These are phyloP conservation scores for Batillaria attramentaria DNA, from an alignment of 1,140 invertebrate species.

Conservation along the genomic window DNA sequence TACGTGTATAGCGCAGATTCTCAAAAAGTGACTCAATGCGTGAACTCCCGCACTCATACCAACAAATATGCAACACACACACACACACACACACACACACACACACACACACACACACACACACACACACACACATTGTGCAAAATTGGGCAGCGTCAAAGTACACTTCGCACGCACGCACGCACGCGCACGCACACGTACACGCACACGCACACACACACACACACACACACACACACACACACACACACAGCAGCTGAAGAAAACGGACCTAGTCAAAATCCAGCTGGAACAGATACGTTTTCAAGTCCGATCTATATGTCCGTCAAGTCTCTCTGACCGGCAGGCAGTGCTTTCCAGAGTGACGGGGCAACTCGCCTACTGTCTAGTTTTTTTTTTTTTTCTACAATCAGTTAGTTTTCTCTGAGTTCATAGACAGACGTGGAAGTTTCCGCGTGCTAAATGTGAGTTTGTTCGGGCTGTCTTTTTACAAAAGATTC, in stretches of 20 bases:
- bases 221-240: background rate
- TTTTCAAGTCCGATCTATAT: background rate
- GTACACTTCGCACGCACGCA: background rate
- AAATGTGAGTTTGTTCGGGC: too few species aligned
- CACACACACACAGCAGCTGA: background rate
- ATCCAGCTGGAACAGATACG: background rate
- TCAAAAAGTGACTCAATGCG: too few species aligned
- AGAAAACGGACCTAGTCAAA: background rate
- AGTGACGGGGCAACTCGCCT: background rate
- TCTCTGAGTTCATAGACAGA: too few species aligned
- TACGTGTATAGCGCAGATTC: too few species aligned
- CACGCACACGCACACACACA: background rate
- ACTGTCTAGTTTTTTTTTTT: background rate
- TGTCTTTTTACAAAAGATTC: too few species aligned
- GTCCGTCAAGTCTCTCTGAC: background rate
- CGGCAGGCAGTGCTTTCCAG: background rate
- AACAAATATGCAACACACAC: background rate
- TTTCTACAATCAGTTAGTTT: too few species aligned
- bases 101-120: constrained; percentile 9
- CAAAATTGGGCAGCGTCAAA: too few species aligned
- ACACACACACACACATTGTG: constrained; percentile 7
- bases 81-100: constrained; percentile 7
- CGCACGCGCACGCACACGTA: background rate
- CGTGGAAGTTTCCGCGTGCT: too few species aligned
- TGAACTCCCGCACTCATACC: background rate